phyloP scores from a whole-genome alignment of 2,113 vertebrate species.

The Glaucomys volans region DNA sequence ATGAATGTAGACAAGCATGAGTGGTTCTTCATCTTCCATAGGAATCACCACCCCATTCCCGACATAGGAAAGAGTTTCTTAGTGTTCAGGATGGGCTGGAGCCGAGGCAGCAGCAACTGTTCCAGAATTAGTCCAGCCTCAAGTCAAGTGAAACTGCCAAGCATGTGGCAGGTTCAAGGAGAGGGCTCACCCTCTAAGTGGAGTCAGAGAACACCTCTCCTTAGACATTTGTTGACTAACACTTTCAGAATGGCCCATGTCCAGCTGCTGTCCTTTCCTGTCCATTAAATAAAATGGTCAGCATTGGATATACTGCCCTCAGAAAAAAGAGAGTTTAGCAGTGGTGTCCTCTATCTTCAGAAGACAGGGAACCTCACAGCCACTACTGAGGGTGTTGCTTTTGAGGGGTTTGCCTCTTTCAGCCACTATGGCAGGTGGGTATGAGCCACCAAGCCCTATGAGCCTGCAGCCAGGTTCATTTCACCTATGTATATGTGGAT shows the following conservation, averaged over 20 bases:
- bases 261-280: background rate
- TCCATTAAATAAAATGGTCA: background rate
- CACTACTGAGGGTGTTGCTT: background rate
- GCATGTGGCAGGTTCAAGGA: background rate
- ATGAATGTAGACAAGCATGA: background rate
- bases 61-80: too few species aligned
- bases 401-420: too few species aligned
- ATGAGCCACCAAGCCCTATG: too few species aligned
- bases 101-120: background rate
- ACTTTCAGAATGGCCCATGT: background rate
- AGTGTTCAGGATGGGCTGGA: background rate
- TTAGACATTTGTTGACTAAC: background rate
- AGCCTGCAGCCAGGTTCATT: too few species aligned
- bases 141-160: background rate
- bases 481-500: too few species aligned
- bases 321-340: background rate
- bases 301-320: background rate
- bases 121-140: background rate
- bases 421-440: background rate
- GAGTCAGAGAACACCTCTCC: accelerated
- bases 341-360: background rate
- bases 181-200: background rate
- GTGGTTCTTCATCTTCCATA: background rate
- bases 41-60: background rate
- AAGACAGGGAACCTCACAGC: background rate